Evolutionary conservation across 1,140 invertebrate species (phyloP).

Genomic region (Pogonognathellus flavescens): DNA sequence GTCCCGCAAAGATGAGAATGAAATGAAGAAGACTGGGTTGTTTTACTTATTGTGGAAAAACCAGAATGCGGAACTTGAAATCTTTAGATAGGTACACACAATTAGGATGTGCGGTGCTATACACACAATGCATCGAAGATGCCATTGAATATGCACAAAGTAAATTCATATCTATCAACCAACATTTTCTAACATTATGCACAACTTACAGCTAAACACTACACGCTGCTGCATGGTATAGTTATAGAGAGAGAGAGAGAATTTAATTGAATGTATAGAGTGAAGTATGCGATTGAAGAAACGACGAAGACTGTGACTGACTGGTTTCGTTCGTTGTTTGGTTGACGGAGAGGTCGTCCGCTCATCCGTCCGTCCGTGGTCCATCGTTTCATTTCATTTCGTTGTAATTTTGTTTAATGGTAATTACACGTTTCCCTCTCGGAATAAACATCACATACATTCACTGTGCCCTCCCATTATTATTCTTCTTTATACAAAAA

Average conservation of each 20-base stretch:
- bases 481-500: background rate
- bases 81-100: background rate
- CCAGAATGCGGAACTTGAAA: constrained; percentile 35
- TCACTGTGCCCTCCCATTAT: background rate
- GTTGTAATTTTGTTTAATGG: constrained; percentile 1
- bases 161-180: too few relatives aligned
- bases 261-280: background rate
- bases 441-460: background rate
- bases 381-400: background rate
- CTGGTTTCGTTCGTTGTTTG: background rate
- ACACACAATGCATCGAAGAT: too few relatives aligned
- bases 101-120: background rate
- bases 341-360: background rate
- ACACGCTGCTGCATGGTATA: background rate
- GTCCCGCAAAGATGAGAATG: background rate
- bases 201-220: too few relatives aligned
- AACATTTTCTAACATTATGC: too few relatives aligned
- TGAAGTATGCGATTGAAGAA: background rate
- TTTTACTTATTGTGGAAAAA: constrained; percentile 3
- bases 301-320: background rate
- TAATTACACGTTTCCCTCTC: constrained; percentile 1
- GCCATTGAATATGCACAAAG: too few relatives aligned
- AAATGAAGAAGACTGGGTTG: background rate
- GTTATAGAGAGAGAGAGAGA: too few relatives aligned
- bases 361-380: background rate